A percentile compares a stretch with the other conserved stretches of the same genome.
Conservation (phyloP, 2,888 invertebrate species). For the Cerceris ruficornis region DNA sequence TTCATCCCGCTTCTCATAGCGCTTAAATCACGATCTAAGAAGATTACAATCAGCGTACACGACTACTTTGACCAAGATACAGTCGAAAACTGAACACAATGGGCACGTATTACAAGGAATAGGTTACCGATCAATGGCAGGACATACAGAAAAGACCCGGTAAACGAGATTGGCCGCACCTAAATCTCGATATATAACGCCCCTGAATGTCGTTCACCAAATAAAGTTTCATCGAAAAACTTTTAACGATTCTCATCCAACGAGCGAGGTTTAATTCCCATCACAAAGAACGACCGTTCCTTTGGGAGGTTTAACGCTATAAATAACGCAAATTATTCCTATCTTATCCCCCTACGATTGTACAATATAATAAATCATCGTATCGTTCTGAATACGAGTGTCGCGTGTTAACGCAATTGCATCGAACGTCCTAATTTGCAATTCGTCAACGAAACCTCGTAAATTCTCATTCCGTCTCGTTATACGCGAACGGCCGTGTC, state of each 20-base stretch:
- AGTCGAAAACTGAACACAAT: constrained; percentile 59
- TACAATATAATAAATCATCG: background rate
- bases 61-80: constrained; percentile 46
- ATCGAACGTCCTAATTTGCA: background rate
- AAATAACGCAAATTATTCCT: too few relatives aligned
- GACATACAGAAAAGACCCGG: constrained; percentile 30
- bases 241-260: constrained; percentile 3
- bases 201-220: constrained; percentile 13
- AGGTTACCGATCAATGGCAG: constrained; percentile 54
- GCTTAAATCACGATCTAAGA: constrained; percentile 66
- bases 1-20: constrained; percentile 47
- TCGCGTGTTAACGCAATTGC: background rate
- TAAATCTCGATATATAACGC: constrained; percentile 60
- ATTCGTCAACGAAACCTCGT: constrained; percentile 22
- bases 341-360: background rate
- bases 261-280: constrained; percentile 4
- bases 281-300: background rate
- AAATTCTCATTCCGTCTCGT: constrained; percentile 35
- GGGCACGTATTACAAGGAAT: constrained; percentile 53
- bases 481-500: constrained; percentile 11
- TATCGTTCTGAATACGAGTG: background rate
- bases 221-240: constrained; percentile 38
- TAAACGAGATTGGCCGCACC: constrained; percentile 64
- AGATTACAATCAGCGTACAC: constrained; percentile 73
- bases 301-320: too few relatives aligned